These are phyloP conservation scores for Crypturellus tataupa DNA, from an alignment of 2,797 vertebrate species.

Conservation along the genomic window DNA sequence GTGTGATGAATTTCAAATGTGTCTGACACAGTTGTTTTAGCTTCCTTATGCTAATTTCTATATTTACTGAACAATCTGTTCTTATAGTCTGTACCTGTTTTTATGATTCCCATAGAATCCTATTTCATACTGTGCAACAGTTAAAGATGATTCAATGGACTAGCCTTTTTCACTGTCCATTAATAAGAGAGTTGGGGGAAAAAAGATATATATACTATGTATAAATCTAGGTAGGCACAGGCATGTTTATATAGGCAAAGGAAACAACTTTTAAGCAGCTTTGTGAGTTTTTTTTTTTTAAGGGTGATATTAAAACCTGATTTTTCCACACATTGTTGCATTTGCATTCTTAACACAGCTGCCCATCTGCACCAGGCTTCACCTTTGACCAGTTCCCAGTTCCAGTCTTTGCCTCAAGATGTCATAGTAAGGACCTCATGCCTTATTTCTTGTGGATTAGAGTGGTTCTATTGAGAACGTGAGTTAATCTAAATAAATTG, in stretches of 20 bases:
- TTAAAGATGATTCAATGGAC: neutral
- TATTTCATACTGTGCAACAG: neutral
- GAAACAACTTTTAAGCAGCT: neutral
- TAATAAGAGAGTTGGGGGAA: neutral
- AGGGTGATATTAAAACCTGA: neutral
- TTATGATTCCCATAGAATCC: neutral
- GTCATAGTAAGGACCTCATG: neutral
- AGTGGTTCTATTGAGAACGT: neutral
- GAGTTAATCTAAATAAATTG: neutral
- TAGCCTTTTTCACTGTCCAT: too few relatives aligned
- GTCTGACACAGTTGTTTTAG: neutral
- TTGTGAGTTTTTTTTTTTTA: neutral
- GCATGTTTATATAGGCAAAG: neutral
- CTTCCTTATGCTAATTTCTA: neutral
- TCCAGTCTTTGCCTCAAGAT: neutral
- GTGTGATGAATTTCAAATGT: neutral
- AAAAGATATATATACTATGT: neutral
- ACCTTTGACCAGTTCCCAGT: neutral
- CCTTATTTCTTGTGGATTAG: neutral
- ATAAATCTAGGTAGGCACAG: neutral
- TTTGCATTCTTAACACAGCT: neutral
- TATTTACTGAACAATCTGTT: neutral
- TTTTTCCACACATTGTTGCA: neutral
- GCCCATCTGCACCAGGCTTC: neutral
- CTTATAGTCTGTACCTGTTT: neutral